Base-by-base conservation (phyloP, 2,888 invertebrate species). In the Trachelus stipa region DNA sequence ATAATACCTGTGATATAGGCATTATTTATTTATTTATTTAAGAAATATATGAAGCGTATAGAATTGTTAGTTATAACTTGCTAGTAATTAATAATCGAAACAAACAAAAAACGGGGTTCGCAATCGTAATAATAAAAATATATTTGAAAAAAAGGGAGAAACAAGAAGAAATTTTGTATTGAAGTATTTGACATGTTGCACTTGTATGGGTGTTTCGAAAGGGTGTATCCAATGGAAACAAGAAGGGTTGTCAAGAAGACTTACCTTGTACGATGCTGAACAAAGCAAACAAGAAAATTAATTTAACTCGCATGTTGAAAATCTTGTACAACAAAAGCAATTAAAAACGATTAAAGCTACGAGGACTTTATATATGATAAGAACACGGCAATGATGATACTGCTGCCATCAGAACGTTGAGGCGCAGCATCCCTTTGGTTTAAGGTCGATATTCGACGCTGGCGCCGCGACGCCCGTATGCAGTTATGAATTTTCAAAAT, bases 371-470 rank as follows among this genome's bases (percentile, higher is more conserved):
- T 73, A 35, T 30, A 69, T 74, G 68, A 74, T 56, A 74, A 35
- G 69, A 73, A 80, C 84, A 83, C 83, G 15, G 75, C 75, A 74
- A 73, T 71, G 75, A 80, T 56, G 69, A 78, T 76, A 79, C 82
- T 81, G 81, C 81, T 34, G 77, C 35, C 73, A 35, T 76, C 68
- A 69, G 34, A 77, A 71, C 40, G 71, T 37, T 73, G 79, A 76
- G 79, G 82, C 83, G 80, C 85, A 86, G 86, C 87, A 86, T 87
- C 86, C 82, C 86, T 85, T 35, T 79, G 82, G 82, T 84, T 77
- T 79, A 79, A 77, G 85, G 88, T 89, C 89, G 83, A 89, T 89
- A 86, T 77, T 75, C 85, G 84, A 88, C 85, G 78, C 80, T 82
- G 87, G 83, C 89, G 88, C 89, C 86, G 81, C 81, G 80, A 83